Evolutionary conservation across 2,113 vertebrate species (phyloP).

Genomic region (Cathartes aura): DNA sequence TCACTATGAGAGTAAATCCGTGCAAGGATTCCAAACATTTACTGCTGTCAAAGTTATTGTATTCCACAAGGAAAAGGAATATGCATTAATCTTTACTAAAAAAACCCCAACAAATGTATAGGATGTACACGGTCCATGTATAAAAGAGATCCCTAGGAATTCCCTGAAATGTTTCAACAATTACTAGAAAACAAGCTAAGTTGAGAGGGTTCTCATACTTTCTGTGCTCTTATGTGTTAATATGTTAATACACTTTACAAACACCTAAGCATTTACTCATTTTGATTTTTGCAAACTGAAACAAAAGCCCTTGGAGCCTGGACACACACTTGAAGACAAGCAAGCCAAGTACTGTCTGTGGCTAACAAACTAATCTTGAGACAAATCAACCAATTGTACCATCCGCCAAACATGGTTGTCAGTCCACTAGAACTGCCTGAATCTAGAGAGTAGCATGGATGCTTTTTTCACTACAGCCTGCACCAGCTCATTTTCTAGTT

Average conservation of each 20-base stretch:
- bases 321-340: neutral
- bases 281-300: neutral
- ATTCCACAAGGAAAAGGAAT: neutral
- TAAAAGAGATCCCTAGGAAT: neutral
- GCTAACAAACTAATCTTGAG: neutral
- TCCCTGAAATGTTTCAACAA: neutral
- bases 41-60: neutral
- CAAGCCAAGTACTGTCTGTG: neutral
- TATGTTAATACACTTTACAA: neutral
- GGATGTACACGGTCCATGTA: neutral
- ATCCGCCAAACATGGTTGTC: accelerated
- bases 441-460: neutral
- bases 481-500: neutral
- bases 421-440: neutral
- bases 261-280: neutral
- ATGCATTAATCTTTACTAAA: neutral
- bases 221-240: neutral
- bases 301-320: neutral
- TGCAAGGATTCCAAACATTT: neutral
- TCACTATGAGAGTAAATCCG: neutral
- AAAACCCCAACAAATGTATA: neutral
- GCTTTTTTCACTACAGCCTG: neutral
- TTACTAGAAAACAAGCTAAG: neutral
- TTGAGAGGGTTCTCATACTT: neutral
- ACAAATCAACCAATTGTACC: neutral